These are phyloP conservation scores for Coptotermes formosanus DNA, from an alignment of 1,140 invertebrate genomes.

Conservation along the genomic window DNA sequence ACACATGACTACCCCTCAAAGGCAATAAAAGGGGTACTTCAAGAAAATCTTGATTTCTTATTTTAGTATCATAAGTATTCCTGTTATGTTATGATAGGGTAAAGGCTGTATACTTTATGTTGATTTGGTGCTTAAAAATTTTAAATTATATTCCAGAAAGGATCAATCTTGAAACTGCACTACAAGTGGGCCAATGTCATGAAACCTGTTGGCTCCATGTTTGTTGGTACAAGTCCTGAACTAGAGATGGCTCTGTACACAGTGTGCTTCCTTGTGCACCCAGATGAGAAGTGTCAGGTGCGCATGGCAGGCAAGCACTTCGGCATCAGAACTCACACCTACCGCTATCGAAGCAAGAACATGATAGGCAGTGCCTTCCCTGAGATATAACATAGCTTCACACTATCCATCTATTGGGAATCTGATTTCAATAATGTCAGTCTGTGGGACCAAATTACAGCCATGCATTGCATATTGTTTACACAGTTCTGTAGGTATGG, in stretches of 20 bases:
- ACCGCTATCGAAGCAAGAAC: conserved; percentile 62
- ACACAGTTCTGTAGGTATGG: no score
- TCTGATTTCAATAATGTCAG: no score
- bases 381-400: conserved; percentile 47
- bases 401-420: no score
- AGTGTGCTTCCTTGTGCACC: conserved; percentile 73
- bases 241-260: conserved; percentile 90
- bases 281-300: conserved; percentile 68
- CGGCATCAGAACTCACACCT: conserved; percentile 68
- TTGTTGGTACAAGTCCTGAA: conserved; percentile 90
- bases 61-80: no score
- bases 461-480: no score
- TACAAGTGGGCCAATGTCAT: conserved; percentile 69
- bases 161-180: conserved; percentile 71
- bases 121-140: not conserved
- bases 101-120: no score
- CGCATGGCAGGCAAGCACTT: conserved; percentile 67
- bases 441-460: no score
- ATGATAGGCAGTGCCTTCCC: conserved; percentile 78
- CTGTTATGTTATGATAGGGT: no score
- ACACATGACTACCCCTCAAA: no score
- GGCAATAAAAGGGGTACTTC: no score
- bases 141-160: conserved; percentile 58
- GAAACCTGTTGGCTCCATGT: conserved; percentile 78
- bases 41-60: no score